Evolutionary conservation across 2,888 invertebrate genomes (phyloP).

Genomic region (Hyposoter dolosus): DNA sequence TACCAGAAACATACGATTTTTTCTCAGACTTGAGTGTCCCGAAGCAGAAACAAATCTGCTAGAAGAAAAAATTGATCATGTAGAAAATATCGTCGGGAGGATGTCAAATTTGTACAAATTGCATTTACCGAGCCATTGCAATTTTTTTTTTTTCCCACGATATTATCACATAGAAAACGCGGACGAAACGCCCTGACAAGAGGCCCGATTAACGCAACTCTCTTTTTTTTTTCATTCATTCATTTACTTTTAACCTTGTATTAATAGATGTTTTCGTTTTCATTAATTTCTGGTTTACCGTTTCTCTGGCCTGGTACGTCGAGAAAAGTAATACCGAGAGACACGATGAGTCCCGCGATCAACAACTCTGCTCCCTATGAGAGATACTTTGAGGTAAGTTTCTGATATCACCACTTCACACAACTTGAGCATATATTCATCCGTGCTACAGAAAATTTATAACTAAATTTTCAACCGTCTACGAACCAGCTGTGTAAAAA

Average conservation of each 20-base stretch:
- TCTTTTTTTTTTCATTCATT: slow-evolving; percentile 67
- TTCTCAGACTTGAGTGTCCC: neutral
- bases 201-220: slow-evolving; percentile 38
- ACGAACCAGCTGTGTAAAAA: neutral
- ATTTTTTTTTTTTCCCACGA: neutral
- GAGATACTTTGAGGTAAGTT: slow-evolving; percentile 69
- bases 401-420: neutral
- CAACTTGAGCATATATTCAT: slow-evolving; percentile 38
- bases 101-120: slow-evolving; percentile 4
- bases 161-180: neutral
- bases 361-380: slow-evolving; percentile 68
- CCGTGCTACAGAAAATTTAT: slow-evolving; percentile 6
- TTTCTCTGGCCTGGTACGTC: slow-evolving; percentile 79
- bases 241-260: slow-evolving; percentile 77
- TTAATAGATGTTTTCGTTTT: slow-evolving; percentile 84
- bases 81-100: neutral
- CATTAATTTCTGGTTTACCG: slow-evolving; percentile 85
- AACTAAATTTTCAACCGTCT: slow-evolving; percentile 6
- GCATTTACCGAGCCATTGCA: slow-evolving; percentile 9
- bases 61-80: neutral
- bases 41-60: neutral
- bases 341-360: slow-evolving; percentile 72
- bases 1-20: neutral
- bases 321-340: slow-evolving; percentile 72
- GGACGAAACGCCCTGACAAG: slow-evolving; percentile 6